phyloP scores from a whole-genome alignment of 2,888 invertebrate species.

The Schrankia costaestrigalis region DNA sequence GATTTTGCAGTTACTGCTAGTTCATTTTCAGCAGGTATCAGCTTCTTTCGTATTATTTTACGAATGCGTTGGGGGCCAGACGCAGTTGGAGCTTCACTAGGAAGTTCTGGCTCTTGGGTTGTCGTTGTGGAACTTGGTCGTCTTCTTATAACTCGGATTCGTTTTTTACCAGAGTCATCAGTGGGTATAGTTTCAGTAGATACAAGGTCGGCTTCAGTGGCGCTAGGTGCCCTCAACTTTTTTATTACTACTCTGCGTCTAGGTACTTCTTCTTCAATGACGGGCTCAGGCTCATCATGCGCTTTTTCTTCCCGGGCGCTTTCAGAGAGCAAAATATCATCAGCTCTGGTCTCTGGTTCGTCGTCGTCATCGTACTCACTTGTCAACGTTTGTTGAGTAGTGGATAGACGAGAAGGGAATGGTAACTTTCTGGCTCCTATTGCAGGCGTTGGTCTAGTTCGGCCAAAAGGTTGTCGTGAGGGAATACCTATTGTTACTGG shows the following conservation, averaged over 20 bases:
- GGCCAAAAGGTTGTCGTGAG: conserved; percentile 52
- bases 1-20: conserved; percentile 49
- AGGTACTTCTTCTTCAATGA: conserved; percentile 36
- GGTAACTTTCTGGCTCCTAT: conserved; percentile 56
- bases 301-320: conserved; percentile 73
- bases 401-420: conserved; percentile 48
- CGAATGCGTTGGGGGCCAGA: conserved; percentile 47
- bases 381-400: conserved; percentile 45
- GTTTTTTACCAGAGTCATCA: conserved; percentile 57
- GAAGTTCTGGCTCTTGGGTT: conserved; percentile 26
- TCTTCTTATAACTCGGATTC: conserved; percentile 61
- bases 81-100: conserved; percentile 31
- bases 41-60: conserved; percentile 67
- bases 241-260: conserved; percentile 52
- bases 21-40: conserved; percentile 50
- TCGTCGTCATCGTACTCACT: conserved; percentile 36
- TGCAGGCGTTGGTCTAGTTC: conserved; percentile 41
- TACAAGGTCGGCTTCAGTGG: conserved; percentile 31
- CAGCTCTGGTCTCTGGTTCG: conserved; percentile 55
- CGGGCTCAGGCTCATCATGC: conserved; percentile 48
- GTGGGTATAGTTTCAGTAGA: conserved; percentile 49
- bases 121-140: conserved; percentile 51
- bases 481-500: conserved; percentile 43
- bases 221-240: conserved; percentile 44
- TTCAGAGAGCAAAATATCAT: conserved; percentile 73